These are phyloP conservation scores for Clistopyga incitator DNA, from an alignment of 2,888 invertebrate genomes.

Conservation along the genomic window DNA sequence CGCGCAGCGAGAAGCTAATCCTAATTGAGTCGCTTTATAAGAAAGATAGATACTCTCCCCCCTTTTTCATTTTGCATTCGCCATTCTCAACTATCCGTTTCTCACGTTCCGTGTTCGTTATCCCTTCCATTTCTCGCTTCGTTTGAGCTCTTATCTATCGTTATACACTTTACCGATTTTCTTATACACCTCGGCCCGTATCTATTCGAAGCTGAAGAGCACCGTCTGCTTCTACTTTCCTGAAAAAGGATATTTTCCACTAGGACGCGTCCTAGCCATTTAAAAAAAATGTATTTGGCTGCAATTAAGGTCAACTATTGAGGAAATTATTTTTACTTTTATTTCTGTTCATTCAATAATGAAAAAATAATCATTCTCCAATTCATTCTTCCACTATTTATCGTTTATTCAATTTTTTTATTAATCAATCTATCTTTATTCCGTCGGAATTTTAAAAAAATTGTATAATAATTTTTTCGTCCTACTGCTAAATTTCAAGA, in stretches of 20 bases:
- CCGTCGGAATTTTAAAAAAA: too few relatives aligned
- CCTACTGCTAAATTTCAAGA: too few relatives aligned
- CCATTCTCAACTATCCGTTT: constrained; percentile 46
- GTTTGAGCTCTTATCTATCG: constrained; percentile 12
- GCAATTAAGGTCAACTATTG: neutral
- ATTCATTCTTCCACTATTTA: neutral
- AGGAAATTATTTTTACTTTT: neutral
- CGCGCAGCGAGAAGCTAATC: constrained; percentile 77
- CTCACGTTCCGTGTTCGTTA: constrained; percentile 10
- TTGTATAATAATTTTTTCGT: too few relatives aligned
- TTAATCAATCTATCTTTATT: too few relatives aligned
- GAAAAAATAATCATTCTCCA: too few relatives aligned
- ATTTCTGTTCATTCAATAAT: neutral
- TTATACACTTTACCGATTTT: constrained; percentile 41
- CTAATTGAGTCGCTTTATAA: constrained; percentile 81
- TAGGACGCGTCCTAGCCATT: constrained; percentile 6
- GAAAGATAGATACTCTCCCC: constrained; percentile 54
- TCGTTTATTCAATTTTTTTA: too few relatives aligned
- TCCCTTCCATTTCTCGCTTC: constrained; percentile 29
- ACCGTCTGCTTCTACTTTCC: constrained; percentile 21
- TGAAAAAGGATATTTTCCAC: constrained; percentile 48
- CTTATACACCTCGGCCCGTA: constrained; percentile 9
- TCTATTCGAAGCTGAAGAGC: constrained; percentile 21
- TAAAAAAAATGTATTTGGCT: constrained; percentile 18
- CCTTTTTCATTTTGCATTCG: constrained; percentile 31